Base-by-base conservation (phyloP, 1,140 invertebrate genomes). In the Nilaparvata lugens region DNA sequence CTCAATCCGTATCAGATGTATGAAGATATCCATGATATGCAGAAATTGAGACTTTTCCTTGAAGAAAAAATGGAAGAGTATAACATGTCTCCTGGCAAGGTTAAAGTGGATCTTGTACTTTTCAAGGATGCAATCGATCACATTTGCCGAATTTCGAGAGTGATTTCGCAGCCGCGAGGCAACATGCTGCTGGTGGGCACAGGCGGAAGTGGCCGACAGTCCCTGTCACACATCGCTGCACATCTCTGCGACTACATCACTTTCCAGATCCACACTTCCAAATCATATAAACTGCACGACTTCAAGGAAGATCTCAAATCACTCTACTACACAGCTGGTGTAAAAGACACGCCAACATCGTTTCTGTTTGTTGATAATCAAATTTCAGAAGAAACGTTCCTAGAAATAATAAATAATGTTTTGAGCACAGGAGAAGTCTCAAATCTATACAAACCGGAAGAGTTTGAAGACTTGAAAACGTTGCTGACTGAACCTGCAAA, bases 321-420 rank as follows among this genome's bases (percentile, higher is more conserved):
- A 9, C 71, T 93, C 11, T 93, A 91, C 70, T 78, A 73, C 18
- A 70, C 77, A 52, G 81, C 83, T 11, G 89, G 89, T 4, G 83
- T 91, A 18, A 84, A 89, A 62, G 80, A 83, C 52, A 88, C 86
- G 71, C 75, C 81, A 42, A 86, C 84, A 0, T 82, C 83, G 24
- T 93, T 93, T 74, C 78, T 93, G 23, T 91, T 93, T 74, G 85
- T 82, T 72, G 89, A 92, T 71, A 88, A 85, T 11, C 89, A 89
- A 71, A 68, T 71, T 52, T 82, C 82, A 0, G 86, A 90, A 28
- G 87, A 91, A 69, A 79, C 82, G 40, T 93, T 93, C 72, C 78
- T 92, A n/a, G 89, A 93, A 75, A 86, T 92, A 61, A 83, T 93
- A 23, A 93, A 91, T 72, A 92, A 90, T 70, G 83, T 93, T 76